Evolutionary conservation across 2,888 invertebrate species (phyloP), one percentile per base, ranked within the genome.

Genomic region (Synanthedon tipuliformis): DNA sequence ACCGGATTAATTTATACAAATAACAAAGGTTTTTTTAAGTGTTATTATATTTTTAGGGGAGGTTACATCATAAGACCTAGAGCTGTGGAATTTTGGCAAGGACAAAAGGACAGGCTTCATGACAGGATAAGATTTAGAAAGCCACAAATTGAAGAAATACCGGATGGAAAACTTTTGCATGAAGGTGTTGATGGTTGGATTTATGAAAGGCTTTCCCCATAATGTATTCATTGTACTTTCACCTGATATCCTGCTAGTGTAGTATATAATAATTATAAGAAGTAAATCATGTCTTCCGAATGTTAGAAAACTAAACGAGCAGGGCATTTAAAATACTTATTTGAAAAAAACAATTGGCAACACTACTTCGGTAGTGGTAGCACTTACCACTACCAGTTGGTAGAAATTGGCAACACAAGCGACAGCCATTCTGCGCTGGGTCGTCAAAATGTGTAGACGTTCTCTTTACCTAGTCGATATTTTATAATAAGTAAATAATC

Each of bases 81-180:
- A 54, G 78, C 88, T n/a, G 90, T 98, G 51, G 99, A 99, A 82
- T 99, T 99, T 81, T 99, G 99, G 99, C 98, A 99, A 85, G 99
- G 99, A 0, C 99, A 99, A 78, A 92, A 94, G 10, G 95, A 96
- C 81, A 90, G 99, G 51, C 88, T 99, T n/a, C 99, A 99, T 82
- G 99, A 99, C 77, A 90, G 99, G 64, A 95, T 99, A 53, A 89
- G 91, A 61, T 99, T 98, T 73, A 88, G 95, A 53, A 90, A 88
- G 64, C 89, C 83, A 1, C 71, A 78, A 40, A 72, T 83, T 2
- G 89, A 86, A 3, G 93, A 92, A 65, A 69, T 88, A 51, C 74
- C 90, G 7, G 93, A 97, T 79, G 90, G 90, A 50, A 84, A 89
- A 55, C 64, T 93, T 0, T 76, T 92, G 15, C 93, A 95, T 73